Evolutionary conservation across 2,113 vertebrate species (phyloP).

Genomic region (Dolichotis patagonum): DNA sequence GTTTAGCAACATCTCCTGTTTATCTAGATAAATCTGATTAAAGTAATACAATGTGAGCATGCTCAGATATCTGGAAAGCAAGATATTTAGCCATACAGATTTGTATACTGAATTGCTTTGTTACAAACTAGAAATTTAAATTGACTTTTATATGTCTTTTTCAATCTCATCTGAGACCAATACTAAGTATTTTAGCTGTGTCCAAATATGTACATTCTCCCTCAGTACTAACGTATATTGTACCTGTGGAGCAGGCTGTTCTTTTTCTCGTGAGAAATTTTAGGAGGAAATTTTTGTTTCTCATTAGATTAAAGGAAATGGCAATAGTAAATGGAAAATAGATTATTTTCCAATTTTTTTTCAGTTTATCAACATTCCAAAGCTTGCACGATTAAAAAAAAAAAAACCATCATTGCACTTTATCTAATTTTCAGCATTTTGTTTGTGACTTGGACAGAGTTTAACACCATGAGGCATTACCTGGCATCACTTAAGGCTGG

Average conservation of each 20-base stretch:
- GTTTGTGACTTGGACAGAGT: not conserved
- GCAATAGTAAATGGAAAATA: not conserved
- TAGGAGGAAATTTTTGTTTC: not conserved
- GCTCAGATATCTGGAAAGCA: not conserved
- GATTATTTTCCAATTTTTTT: not conserved
- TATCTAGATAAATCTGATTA: constrained; percentile 55
- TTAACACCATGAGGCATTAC: not conserved
- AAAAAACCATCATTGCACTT: not conserved
- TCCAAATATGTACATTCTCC: not conserved
- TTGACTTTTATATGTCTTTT: not conserved
- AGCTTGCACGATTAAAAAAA: not conserved
- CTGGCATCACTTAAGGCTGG: not conserved
- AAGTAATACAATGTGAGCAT: not conserved
- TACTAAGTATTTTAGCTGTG: not conserved
- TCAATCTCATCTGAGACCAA: not conserved
- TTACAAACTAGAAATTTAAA: not conserved
- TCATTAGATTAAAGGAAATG: not conserved
- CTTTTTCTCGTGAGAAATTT: not conserved
- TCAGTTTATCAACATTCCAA: not conserved
- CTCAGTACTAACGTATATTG: not conserved
- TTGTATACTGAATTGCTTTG: not conserved
- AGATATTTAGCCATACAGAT: not conserved
- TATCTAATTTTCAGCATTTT: not conserved
- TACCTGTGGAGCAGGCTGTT: not conserved
- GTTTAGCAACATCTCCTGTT: constrained; percentile 72